Conservation (phyloP, 2,888 invertebrate species). For the Panorpa germanica region DNA sequence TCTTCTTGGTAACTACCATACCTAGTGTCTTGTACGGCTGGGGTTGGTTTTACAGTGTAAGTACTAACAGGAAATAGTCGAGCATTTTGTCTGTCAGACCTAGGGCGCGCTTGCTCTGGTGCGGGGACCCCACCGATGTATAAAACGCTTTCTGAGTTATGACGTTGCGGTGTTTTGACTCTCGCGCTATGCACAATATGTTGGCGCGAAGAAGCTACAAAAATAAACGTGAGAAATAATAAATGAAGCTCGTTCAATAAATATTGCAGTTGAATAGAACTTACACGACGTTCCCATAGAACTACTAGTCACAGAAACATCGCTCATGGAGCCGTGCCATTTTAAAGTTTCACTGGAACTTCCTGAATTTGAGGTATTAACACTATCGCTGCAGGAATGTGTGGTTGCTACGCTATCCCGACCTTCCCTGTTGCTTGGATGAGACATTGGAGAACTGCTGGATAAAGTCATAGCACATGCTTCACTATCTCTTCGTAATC, state of each 20-base stretch:
- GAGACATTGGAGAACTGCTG: constrained; percentile 8
- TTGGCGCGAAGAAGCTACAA: constrained; percentile 29
- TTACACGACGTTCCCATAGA: constrained; percentile 25
- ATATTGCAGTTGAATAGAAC: constrained; percentile 1
- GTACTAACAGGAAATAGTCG: constrained; percentile 51
- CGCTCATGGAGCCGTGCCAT: constrained; percentile 60
- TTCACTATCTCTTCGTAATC: constrained; percentile 38
- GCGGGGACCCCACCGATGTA: constrained; percentile 44
- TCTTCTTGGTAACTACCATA: constrained; percentile 11
- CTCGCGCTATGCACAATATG: constrained; percentile 58
- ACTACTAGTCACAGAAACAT: constrained; percentile 43
- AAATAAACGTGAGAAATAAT: constrained; percentile 4
- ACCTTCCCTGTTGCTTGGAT: constrained; percentile 22
- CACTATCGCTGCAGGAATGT: constrained; percentile 35
- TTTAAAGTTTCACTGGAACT: constrained; percentile 64
- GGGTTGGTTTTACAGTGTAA: constrained; percentile 31
- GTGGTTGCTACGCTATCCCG: constrained; percentile 43
- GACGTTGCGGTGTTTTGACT: constrained; percentile 57
- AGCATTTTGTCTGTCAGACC: constrained; percentile 24
- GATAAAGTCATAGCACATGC: constrained; percentile 22
- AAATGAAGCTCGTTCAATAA: neutral
- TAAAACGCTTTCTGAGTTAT: constrained; percentile 57
- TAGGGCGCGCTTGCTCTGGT: no score
- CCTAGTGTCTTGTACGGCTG: constrained; percentile 6
- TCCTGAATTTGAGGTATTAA: no score